Evolutionary conservation across 37 sponge, comb jelly and placozoan species (phyloP).

Genomic region (Cladorhizidae sp.): DNA sequence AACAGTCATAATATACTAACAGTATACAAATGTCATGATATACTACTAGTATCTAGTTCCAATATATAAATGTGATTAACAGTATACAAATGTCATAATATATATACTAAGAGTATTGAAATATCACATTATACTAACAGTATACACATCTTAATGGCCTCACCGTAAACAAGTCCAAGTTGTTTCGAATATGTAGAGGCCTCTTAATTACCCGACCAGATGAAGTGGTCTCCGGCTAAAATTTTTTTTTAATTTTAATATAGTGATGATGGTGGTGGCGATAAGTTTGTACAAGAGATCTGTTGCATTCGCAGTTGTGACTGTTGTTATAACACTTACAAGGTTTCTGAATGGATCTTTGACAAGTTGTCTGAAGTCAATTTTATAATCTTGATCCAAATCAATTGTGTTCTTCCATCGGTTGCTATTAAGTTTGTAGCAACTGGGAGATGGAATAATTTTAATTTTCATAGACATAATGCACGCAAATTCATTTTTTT

Average conservation of each 20-base stretch:
- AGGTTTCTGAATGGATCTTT: neutral
- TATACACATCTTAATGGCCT: too few species aligned
- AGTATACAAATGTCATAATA: too few species aligned
- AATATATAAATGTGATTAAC: too few species aligned
- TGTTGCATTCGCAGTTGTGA: neutral
- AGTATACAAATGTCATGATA: too few species aligned
- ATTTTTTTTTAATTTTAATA: too few species aligned
- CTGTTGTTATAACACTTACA: neutral
- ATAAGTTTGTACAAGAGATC: neutral
- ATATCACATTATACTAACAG: too few species aligned
- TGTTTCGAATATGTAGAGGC: too few species aligned
- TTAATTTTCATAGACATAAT: neutral
- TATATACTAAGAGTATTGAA: too few species aligned
- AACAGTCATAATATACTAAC: too few species aligned
- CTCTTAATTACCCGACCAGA: neutral
- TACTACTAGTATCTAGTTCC: too few species aligned
- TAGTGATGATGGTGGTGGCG: neutral
- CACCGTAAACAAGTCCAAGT: too few species aligned
- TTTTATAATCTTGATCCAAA: slow-evolving; percentile 13
- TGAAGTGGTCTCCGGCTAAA: neutral
- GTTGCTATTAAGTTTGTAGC: slow-evolving; percentile 5
- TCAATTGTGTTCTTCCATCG: neutral
- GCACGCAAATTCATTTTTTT: too few species aligned
- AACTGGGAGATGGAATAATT: slow-evolving; percentile 3
- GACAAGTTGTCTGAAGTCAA: slow-evolving; percentile 12